Conservation (phyloP, 2,888 invertebrate species). For the Morpho achilles region DNA sequence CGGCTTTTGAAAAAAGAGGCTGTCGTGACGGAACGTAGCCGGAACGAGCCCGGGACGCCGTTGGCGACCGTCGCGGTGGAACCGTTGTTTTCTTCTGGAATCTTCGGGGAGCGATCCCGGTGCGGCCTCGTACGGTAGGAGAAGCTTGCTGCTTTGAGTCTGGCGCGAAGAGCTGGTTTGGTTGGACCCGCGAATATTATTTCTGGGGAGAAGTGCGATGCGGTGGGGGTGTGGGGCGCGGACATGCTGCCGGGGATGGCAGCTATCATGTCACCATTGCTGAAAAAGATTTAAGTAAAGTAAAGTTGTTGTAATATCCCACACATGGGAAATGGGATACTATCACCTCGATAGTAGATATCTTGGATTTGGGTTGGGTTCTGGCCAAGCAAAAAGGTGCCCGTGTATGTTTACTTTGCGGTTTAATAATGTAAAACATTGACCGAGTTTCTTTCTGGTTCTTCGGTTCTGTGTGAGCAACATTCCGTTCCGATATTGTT, state of each 20-base stretch:
- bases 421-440: no score
- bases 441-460: no score
- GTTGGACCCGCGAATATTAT: conserved; percentile 13
- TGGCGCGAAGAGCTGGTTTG: conserved; percentile 48
- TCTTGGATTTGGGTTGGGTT: no score
- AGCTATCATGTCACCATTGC: conserved; percentile 48
- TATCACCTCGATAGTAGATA: no score
- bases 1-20: conserved; percentile 57
- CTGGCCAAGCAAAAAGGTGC: no score
- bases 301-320: neutral
- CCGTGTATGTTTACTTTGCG: no score
- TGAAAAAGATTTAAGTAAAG: neutral
- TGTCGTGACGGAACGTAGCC: conserved; percentile 60
- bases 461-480: neutral
- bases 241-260: conserved; percentile 44
- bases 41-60: conserved; percentile 50
- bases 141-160: conserved; percentile 61
- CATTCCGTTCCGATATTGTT: neutral
- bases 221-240: conserved; percentile 70
- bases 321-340: no score
- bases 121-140: conserved; percentile 52
- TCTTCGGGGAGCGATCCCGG: conserved; percentile 52
- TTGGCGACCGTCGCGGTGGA: conserved; percentile 42
- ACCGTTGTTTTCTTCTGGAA: conserved; percentile 42
- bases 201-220: conserved; percentile 37